Percentiles rank a stretch among this genome's conserved stretches.
These are phyloP conservation scores for Apomyelois bistriatella DNA, from an alignment of 2,888 invertebrate species.

Conservation along the genomic window DNA sequence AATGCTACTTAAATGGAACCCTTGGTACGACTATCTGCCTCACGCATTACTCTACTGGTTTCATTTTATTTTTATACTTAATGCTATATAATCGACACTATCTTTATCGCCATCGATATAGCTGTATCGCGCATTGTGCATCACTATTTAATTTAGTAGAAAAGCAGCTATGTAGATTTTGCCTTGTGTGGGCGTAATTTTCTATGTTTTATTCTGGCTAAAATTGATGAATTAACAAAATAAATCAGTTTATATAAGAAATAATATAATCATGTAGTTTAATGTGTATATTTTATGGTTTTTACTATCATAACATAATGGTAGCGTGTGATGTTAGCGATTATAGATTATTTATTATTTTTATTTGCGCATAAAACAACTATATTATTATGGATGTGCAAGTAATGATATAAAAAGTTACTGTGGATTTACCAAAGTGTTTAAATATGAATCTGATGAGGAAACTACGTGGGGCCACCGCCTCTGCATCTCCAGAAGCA, in stretches of 20 bases:
- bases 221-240: not conserved
- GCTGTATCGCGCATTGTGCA: not conserved
- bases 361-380: conserved; percentile 5
- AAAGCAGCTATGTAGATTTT: not conserved
- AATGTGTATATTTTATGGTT: not conserved
- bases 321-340: not conserved
- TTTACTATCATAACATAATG: not conserved
- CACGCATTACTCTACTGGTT: too few species aligned
- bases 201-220: not conserved
- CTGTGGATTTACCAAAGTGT: conserved; percentile 9
- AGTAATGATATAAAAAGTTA: conserved; percentile 8
- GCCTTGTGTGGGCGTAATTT: conserved; percentile 12
- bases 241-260: not conserved
- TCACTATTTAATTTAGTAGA: not conserved
- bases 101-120: not conserved
- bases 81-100: not conserved
- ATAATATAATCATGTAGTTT: conserved; percentile 5
- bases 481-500: conserved; percentile 74
- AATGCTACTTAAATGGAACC: too few species aligned
- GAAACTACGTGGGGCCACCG: conserved; percentile 85
- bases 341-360: conserved; percentile 6
- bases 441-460: conserved; percentile 93
- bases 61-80: too few species aligned
- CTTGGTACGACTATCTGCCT: too few species aligned
- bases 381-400: not conserved